Evolutionary conservation across 2,888 invertebrate genomes (phyloP).

Genomic region (Perizoma flavofasciatum): DNA sequence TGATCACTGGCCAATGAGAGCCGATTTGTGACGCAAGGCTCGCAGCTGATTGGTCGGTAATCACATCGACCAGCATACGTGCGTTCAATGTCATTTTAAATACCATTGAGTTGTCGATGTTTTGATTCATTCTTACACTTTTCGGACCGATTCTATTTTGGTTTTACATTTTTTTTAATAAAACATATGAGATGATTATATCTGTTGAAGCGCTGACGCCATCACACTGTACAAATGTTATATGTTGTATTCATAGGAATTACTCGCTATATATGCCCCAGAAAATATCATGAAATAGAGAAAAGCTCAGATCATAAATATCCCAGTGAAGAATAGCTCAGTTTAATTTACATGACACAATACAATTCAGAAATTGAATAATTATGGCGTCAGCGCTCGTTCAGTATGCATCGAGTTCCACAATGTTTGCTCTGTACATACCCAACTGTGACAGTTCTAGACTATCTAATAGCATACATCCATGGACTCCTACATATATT

Average conservation of each 20-base stretch:
- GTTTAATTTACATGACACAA: no score
- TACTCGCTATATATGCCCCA: background rate
- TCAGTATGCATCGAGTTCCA: slow-evolving; percentile 61
- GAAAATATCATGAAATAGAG: no score
- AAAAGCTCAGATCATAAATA: background rate
- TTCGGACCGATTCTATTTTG: slow-evolving; percentile 51
- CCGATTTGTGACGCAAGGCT: slow-evolving; percentile 1
- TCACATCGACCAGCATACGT: slow-evolving; percentile 10
- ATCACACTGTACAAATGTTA: slow-evolving; percentile 2
- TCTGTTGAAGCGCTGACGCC: slow-evolving; percentile 38
- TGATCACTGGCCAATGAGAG: slow-evolving; percentile 16
- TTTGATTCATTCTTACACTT: slow-evolving; percentile 66
- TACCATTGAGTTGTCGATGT: slow-evolving; percentile 63
- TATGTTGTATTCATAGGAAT: background rate
- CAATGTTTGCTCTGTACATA: slow-evolving; percentile 63
- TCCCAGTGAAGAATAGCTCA: no score
- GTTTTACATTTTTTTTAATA: slow-evolving; percentile 43
- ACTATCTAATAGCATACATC: slow-evolving; percentile 43
- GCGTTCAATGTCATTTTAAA: slow-evolving; percentile 30
- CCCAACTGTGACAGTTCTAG: slow-evolving; percentile 45
- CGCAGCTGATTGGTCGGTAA: slow-evolving; percentile 20
- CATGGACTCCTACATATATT: slow-evolving; percentile 33
- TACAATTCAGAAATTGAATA: no score
- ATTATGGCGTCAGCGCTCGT: slow-evolving; percentile 46
- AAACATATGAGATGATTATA: slow-evolving; percentile 46